Percentiles rank a stretch among this genome's conserved stretches.
These are phyloP conservation scores for Nyctibius grandis DNA, from an alignment of 2,797 vertebrate genomes.

Conservation along the genomic window DNA sequence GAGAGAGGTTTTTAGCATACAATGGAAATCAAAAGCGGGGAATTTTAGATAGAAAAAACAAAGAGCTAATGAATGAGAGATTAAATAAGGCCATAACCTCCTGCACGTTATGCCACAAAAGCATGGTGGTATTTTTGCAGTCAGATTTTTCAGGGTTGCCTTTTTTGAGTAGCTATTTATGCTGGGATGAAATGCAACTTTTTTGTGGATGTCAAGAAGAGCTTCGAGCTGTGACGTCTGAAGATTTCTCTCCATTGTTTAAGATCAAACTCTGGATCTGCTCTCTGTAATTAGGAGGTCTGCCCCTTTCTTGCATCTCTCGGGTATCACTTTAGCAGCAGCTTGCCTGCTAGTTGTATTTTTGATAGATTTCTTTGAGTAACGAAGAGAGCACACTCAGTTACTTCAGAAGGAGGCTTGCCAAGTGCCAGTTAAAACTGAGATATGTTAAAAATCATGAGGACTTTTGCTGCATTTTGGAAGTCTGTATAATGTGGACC, in stretches of 20 bases:
- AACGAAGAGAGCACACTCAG: background rate
- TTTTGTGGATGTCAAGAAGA: background rate
- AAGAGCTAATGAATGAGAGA: background rate
- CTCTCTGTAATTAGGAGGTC: background rate
- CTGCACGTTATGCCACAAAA: accelerated
- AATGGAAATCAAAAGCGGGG: background rate
- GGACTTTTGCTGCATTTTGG: background rate
- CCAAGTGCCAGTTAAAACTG: background rate
- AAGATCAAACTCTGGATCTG: background rate
- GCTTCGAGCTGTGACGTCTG: background rate
- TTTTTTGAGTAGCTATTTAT: background rate
- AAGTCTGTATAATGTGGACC: background rate
- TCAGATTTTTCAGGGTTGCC: background rate
- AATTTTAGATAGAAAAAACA: background rate
- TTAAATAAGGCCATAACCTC: background rate
- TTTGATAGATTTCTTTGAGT: background rate
- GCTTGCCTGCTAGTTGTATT: background rate
- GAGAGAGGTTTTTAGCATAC: background rate
- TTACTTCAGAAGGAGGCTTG: background rate
- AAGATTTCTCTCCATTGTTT: background rate
- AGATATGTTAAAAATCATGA: background rate
- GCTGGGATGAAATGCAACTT: background rate
- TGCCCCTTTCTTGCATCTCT: background rate
- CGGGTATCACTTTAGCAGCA: background rate
- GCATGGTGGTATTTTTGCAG: background rate